phyloP scores from a whole-genome alignment of 1,140 invertebrate species.

The Cydia amplana region DNA sequence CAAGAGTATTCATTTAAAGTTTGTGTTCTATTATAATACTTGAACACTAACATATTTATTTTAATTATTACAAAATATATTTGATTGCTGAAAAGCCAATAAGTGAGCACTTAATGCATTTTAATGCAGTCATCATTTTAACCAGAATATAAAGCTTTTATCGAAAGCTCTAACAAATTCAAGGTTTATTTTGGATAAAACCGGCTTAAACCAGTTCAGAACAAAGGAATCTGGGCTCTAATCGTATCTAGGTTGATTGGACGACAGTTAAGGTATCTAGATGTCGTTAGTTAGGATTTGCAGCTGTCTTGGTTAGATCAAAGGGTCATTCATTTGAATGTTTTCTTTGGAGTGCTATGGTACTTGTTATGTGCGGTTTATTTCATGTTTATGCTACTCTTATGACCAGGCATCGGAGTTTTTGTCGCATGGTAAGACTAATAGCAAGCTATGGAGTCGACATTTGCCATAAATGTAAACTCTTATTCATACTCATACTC shows the following conservation, averaged over 20 bases:
- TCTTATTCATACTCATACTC: too few species aligned
- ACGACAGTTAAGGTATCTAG: slow-evolving; percentile 49
- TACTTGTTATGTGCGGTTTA: neutral
- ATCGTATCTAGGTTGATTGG: slow-evolving; percentile 52
- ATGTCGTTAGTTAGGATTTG: slow-evolving; percentile 44
- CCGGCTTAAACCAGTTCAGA: slow-evolving; percentile 38
- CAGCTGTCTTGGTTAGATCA: slow-evolving; percentile 40
- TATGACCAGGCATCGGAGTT: too few species aligned
- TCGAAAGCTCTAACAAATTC: slow-evolving; percentile 13
- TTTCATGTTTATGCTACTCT: too few species aligned
- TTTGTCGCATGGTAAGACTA: too few species aligned
- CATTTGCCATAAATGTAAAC: too few species aligned
- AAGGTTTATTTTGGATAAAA: slow-evolving; percentile 35
- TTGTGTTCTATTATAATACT: neutral
- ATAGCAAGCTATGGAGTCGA: too few species aligned
- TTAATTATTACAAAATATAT: too few species aligned
- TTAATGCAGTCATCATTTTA: neutral
- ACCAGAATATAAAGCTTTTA: slow-evolving; percentile 2
- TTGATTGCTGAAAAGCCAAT: neutral
- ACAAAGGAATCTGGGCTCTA: slow-evolving; percentile 44
- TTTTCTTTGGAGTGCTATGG: neutral
- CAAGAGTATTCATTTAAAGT: neutral
- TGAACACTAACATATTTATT: neutral
- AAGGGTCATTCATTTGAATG: neutral
- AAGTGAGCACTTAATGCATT: neutral